Base-by-base conservation (phyloP, 2,888 invertebrate genomes). In the Reticulitermes lucifugus region DNA sequence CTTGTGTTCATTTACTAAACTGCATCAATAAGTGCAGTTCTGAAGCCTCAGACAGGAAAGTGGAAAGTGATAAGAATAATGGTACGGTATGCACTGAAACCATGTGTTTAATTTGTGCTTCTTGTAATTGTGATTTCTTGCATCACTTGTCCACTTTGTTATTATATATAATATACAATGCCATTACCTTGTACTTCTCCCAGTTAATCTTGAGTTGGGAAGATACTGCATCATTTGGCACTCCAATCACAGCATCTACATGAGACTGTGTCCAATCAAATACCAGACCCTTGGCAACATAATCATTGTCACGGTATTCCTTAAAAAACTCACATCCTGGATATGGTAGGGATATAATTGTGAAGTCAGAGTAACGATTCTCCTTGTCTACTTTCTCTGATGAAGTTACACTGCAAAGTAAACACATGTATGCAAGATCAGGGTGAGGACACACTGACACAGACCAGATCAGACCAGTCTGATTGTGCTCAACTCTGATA, bases 291-390 rank as follows among this genome's bases (percentile, higher is more conserved):
- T 94, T 93, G 21, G 94, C 95, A 88, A 92, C 91, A 89, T 95
- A 96, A 88, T 94, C 93, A 89, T 94, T 94, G 89, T 95, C 95
- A 88, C 95, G 93, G 91, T 95, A 96, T 88, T 94, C 93, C 87
- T 93, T 93, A 90, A 96, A 96, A 91, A 96, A 96, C 91, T 96
- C 96, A 92, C 96, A 96, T 87, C 96, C 96, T 86, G 96, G 96
- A 91, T 96, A 96, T 86, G 96, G 96, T 89, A 96, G 91, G 88
- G 95, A 94, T 87, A 95, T 91, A 87, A 96, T 92, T 86, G 93
- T 94, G 89, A 96, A 96, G 87, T 95, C 94, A 79, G 93, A 92
- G 90, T 96, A 96, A 87, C 95, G 92, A 89, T 94, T 94, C 89
- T 95, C 95, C 88, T 95, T 95, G 90, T 96, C 96, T 73, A 96